phyloP scores from a whole-genome alignment of 1,140 invertebrate genomes.

The Augochlora pura region DNA sequence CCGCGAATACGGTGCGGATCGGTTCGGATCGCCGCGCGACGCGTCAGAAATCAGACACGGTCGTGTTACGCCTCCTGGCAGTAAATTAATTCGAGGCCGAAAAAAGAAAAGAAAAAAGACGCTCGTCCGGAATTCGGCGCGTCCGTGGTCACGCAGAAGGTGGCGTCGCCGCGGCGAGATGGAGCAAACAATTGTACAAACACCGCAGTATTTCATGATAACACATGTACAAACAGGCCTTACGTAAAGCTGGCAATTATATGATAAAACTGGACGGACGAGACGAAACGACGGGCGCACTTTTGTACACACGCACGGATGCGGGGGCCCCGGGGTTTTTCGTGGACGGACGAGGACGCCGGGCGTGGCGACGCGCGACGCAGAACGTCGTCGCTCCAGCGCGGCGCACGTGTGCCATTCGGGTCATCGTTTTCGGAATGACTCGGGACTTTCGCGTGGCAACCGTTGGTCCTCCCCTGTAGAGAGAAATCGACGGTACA shows the following conservation, averaged over 20 bases:
- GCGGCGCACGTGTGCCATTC: constrained; percentile 45
- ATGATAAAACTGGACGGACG: constrained; percentile 76
- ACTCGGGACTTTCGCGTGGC: not conserved
- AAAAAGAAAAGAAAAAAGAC: constrained; percentile 33
- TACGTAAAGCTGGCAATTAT: constrained; percentile 77
- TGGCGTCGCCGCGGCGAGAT: constrained; percentile 58
- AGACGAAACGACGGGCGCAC: constrained; percentile 62
- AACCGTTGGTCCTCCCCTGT: not conserved
- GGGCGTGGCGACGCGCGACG: constrained; percentile 23
- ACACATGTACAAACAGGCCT: constrained; percentile 78
- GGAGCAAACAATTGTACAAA: constrained; percentile 79
- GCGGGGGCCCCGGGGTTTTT: not conserved
- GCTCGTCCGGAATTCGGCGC: constrained; percentile 62
- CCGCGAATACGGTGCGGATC: not conserved
- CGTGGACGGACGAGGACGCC: not conserved
- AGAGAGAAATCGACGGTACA: not conserved
- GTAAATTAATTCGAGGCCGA: constrained; percentile 62
- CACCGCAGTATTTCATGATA: constrained; percentile 77
- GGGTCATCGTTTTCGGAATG: constrained; percentile 44
- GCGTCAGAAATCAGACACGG: too few relatives aligned
- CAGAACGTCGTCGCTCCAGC: too few relatives aligned
- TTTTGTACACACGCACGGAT: constrained; percentile 37
- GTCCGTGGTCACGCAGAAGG: constrained; percentile 71
- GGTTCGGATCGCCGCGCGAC: too few relatives aligned
- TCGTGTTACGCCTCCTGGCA: not conserved